Conservation (phyloP, 2,888 invertebrate species). For the Tromatobia lineatoria region DNA sequence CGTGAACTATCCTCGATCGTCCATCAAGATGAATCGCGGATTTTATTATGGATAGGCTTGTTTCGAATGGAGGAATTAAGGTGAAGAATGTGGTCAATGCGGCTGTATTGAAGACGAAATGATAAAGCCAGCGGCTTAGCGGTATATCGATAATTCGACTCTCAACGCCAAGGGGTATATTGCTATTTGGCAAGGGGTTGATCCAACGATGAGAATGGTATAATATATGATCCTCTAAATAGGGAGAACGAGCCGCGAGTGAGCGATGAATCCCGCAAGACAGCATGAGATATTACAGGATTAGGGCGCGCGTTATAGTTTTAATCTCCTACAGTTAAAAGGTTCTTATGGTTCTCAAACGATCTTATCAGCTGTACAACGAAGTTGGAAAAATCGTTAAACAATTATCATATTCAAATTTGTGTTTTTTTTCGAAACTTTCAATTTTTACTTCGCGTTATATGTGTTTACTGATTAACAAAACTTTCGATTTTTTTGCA, state of each 20-base stretch:
- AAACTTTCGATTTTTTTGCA: not conserved
- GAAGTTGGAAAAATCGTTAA: not conserved
- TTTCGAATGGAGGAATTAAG: conserved; percentile 29
- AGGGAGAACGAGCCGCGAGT: conserved; percentile 77
- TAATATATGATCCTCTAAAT: conserved; percentile 81
- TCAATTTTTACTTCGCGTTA: not conserved
- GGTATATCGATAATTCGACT: conserved; percentile 71
- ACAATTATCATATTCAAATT: too few species aligned
- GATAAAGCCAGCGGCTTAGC: conserved; percentile 65
- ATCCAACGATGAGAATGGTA: conserved; percentile 79
- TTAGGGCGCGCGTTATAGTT: conserved; percentile 83
- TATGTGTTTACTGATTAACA: not conserved
- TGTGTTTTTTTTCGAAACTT: not conserved
- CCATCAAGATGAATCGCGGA: conserved; percentile 2
- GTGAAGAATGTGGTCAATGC: not conserved
- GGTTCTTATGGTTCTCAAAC: conserved; percentile 79
- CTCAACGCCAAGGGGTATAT: conserved; percentile 64
- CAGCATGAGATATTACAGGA: conserved; percentile 82
- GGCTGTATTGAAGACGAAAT: conserved; percentile 45
- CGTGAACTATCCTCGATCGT: conserved; percentile 19
- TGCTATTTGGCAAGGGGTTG: conserved; percentile 78
- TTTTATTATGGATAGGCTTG: conserved; percentile 8
- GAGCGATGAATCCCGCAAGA: conserved; percentile 83
- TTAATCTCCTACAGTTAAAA: conserved; percentile 81
- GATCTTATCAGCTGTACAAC: not conserved